Evolutionary conservation across 2,113 vertebrate species (phyloP).

Genomic region (Peromyscus leucopus): DNA sequence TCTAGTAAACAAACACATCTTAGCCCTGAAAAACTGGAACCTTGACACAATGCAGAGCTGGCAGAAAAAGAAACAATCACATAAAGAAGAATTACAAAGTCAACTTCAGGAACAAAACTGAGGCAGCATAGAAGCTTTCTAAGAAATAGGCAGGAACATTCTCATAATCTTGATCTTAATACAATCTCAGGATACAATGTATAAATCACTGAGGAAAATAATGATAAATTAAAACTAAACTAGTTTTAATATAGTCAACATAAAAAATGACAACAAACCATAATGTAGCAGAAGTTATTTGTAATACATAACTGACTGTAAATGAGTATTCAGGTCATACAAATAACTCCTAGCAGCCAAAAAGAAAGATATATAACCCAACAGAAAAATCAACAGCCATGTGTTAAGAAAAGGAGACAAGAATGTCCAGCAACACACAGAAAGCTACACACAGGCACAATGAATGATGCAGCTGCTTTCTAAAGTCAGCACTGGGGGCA

Average conservation of each 20-base stretch:
- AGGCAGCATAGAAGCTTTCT: background rate
- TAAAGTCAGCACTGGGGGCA: background rate
- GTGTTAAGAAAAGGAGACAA: background rate
- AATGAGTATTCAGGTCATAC: constrained; percentile 32
- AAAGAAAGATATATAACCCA: constrained; percentile 9
- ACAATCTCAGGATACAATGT: background rate
- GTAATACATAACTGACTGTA: background rate
- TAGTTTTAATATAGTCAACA: constrained; percentile 35
- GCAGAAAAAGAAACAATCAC: background rate
- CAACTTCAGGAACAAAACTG: background rate
- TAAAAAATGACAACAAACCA: background rate
- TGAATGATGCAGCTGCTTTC: background rate
- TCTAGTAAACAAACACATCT: constrained; percentile 23
- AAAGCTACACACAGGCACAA: background rate
- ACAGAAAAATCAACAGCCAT: constrained; percentile 33
- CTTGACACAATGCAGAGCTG: background rate
- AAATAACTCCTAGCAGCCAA: background rate
- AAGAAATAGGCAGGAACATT: constrained; percentile 8
- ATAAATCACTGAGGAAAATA: constrained; percentile 30
- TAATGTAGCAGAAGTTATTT: constrained; percentile 33
- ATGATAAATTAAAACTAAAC: constrained; percentile 34
- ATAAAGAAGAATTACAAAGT: constrained; percentile 9
- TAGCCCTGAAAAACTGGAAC: constrained; percentile 32
- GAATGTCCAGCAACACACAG: background rate
- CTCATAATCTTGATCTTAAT: background rate